phyloP scores from a whole-genome alignment of 30 jellyfish, hydroid and myxozoan genomes.

The Rhopilema esculentum region DNA sequence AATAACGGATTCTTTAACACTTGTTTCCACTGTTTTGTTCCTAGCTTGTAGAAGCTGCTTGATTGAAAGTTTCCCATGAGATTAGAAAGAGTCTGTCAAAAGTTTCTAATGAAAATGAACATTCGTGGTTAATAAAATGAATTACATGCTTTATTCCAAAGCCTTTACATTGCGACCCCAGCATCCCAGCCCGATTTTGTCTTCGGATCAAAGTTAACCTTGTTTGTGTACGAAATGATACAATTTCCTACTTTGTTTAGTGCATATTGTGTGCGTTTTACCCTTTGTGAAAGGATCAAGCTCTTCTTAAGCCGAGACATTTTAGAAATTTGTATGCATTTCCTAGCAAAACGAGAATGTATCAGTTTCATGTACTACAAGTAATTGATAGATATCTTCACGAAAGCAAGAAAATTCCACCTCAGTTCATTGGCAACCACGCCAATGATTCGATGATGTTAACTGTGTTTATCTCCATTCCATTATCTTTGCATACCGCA shows the following conservation, averaged over 20 bases:
- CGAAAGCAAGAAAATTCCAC: too few species aligned
- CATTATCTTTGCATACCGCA: not conserved
- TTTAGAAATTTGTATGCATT: not conserved
- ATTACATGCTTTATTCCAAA: not conserved
- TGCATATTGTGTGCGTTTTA: not conserved
- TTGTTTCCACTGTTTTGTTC: not conserved
- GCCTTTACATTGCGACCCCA: not conserved
- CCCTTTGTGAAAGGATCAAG: not conserved
- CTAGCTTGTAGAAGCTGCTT: not conserved
- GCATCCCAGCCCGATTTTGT: not conserved
- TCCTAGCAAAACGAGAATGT: not conserved
- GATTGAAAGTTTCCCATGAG: conserved; percentile 2
- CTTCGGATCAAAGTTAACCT: not conserved
- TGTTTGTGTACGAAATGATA: not conserved
- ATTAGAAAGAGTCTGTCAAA: not conserved
- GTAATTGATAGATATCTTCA: too few species aligned
- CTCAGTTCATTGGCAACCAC: too few species aligned
- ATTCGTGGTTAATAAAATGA: not conserved
- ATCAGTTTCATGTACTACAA: too few species aligned
- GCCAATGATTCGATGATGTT: too few species aligned
- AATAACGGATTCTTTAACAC: conserved; percentile 37
- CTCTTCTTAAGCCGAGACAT: not conserved
- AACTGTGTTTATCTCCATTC: too few species aligned
- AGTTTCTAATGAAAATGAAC: not conserved
- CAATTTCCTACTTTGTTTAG: not conserved